phyloP scores from a whole-genome alignment of 2,113 vertebrate species.

The Piprites chloris region DNA sequence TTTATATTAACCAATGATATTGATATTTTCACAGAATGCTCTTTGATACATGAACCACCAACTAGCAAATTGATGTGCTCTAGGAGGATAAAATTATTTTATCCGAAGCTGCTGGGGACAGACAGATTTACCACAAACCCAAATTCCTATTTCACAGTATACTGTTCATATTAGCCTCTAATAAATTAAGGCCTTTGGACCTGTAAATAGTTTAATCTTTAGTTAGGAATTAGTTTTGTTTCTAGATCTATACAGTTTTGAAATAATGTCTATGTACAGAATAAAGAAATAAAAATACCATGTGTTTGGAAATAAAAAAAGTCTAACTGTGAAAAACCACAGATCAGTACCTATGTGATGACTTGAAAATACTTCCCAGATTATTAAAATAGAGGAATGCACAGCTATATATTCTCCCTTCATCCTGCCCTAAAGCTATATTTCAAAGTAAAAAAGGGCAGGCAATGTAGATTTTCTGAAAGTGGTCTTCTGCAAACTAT shows the following conservation, averaged over 20 bases:
- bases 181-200: constrained; percentile 61
- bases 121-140: constrained; percentile 78
- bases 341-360: not conserved
- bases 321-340: not conserved
- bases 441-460: not conserved
- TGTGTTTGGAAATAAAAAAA: not conserved
- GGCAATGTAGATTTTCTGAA: not conserved
- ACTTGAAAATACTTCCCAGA: not conserved
- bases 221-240: constrained; percentile 41
- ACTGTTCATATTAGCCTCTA: constrained; percentile 72
- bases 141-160: constrained; percentile 75
- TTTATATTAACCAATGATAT: constrained; percentile 90
- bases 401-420: not conserved
- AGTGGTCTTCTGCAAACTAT: not conserved
- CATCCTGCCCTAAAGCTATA: not conserved
- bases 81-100: constrained; percentile 77
- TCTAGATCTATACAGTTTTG: constrained; percentile 30
- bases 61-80: constrained; percentile 77
- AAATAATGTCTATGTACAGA: constrained; percentile 18
- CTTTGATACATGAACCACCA: constrained; percentile 82
- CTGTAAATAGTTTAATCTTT: constrained; percentile 71
- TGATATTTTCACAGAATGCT: constrained; percentile 84
- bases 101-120: constrained; percentile 73
- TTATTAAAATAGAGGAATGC: not conserved
- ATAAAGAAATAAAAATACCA: constrained; percentile 4